Evolutionary conservation across 2,797 vertebrate species (phyloP), one percentile per base, ranked within the genome.

Genomic region (Salmo trutta): DNA sequence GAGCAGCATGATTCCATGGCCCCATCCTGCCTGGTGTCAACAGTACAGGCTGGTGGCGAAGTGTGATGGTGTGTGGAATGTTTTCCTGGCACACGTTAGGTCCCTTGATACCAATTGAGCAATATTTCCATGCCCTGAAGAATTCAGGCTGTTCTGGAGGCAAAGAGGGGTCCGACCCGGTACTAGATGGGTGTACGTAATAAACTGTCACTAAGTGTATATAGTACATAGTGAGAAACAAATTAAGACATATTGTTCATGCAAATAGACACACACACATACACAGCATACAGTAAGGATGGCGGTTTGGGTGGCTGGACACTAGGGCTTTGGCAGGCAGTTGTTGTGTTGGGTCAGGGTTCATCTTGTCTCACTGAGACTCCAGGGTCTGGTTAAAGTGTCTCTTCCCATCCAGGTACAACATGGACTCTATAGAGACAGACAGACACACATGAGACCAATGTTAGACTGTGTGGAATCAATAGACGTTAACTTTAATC

Each of bases 401-500:
- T 83, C 98, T 93, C 84, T 97, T 97, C 75, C 98, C 98, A 41
- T 99, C 98, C 91, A 99, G 94, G 86, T 97, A 99, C 77, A 99
- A 85, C 98, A 99, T 99, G 71, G 97, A 98, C 88, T 99, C 98
- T 99, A 85, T 47, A 47, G 87, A 69, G 8, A 87, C 27, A 73
- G 8, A 87, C 29, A 73, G 33, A 88, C 36, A 85, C 36, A 82
- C 67, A 77, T 31, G 19, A 62, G 10, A 47, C 10, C 56, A 29
- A 65, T 5, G 41, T 27, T 2, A 56, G 69, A 70, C 27, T 16
- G 27, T 31, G 15, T 56, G 24, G 51, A 53, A 1, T 12, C 19
- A 12, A n/a, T n/a, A 21, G n/a, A 71, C 36, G 33, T 31, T 6
- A 71, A 73, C 14, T 4, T 65, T 33, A 70, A 15, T 4, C 33